A percentile compares a stretch with the other conserved stretches of the same genome.
Conservation (phyloP, 2,797 vertebrate species). For the Scarus forsteni region DNA sequence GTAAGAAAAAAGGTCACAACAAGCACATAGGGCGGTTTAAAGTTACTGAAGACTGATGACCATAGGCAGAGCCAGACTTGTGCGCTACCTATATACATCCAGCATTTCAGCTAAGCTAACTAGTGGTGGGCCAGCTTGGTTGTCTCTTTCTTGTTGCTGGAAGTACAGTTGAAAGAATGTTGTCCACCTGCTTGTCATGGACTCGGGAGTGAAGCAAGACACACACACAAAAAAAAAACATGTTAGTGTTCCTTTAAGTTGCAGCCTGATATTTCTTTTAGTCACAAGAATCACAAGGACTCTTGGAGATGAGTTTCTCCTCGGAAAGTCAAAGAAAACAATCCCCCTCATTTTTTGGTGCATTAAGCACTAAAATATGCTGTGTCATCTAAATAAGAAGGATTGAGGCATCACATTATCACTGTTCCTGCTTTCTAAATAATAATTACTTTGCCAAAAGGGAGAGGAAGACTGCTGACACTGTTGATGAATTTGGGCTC, state of each 20-base stretch:
- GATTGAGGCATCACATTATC: slow-evolving; percentile 22
- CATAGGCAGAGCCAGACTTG: no score
- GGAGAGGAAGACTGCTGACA: slow-evolving; percentile 31
- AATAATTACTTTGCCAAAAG: slow-evolving; percentile 42
- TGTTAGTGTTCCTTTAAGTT: slow-evolving; percentile 2
- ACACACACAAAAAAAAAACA: no score
- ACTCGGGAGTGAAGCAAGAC: no score
- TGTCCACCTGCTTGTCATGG: no score
- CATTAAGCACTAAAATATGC: slow-evolving; percentile 23
- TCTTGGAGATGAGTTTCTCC: slow-evolving; percentile 30
- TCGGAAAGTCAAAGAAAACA: slow-evolving; percentile 15
- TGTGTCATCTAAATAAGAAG: slow-evolving; percentile 22
- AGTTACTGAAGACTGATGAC: no score
- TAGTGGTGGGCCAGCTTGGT: no score
- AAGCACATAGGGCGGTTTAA: no score
- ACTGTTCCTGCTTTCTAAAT: slow-evolving; percentile 24
- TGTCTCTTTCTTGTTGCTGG: no score
- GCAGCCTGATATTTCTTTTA: slow-evolving; percentile 31
- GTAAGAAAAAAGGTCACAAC: no score
- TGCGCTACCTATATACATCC: no score
- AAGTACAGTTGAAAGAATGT: no score
- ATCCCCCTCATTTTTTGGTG: slow-evolving; percentile 11
- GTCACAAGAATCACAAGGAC: slow-evolving; percentile 39
- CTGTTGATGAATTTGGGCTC: slow-evolving; percentile 27
- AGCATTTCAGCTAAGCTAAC: no score